Percentiles rank a stretch among this genome's conserved stretches.
Evolutionary conservation across 2,113 vertebrate genomes (phyloP).

Genomic region (Dissostichus mawsoni): DNA sequence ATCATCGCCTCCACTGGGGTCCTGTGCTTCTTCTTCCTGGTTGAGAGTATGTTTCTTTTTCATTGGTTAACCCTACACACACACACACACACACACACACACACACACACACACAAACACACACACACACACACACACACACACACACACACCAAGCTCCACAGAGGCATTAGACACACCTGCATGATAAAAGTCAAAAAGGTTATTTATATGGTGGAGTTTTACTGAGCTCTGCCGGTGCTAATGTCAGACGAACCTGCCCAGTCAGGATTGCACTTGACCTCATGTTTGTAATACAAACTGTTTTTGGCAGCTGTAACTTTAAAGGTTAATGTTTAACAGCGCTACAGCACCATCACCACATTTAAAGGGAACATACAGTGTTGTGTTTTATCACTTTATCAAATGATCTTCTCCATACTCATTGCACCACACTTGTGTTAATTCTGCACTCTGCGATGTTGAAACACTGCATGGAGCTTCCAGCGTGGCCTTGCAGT

Average conservation of each 20-base stretch:
- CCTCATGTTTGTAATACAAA: not conserved
- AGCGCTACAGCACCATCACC: not conserved
- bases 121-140: too few relatives aligned
- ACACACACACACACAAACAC: too few relatives aligned
- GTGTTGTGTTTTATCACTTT: too few relatives aligned
- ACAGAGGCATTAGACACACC: not conserved
- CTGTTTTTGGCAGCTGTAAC: not conserved
- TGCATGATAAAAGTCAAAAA: not conserved
- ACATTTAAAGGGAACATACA: not conserved
- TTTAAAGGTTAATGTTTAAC: not conserved
- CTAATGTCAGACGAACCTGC: not conserved
- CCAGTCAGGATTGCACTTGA: not conserved
- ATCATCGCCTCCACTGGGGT: constrained; percentile 88
- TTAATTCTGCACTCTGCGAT: too few relatives aligned
- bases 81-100: too few relatives aligned
- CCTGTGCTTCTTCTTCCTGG: constrained; percentile 94
- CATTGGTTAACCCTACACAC: not conserved
- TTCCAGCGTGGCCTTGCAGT: too few relatives aligned
- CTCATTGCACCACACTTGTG: too few relatives aligned
- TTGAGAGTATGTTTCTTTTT: constrained; percentile 90
- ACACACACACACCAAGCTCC: too few relatives aligned
- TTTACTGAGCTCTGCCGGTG: too few relatives aligned
- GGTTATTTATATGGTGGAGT: too few relatives aligned
- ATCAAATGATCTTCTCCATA: too few relatives aligned
- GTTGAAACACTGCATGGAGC: too few relatives aligned